Base-by-base conservation (phyloP, 2,797 vertebrate species). In the Myotis myotis region DNA sequence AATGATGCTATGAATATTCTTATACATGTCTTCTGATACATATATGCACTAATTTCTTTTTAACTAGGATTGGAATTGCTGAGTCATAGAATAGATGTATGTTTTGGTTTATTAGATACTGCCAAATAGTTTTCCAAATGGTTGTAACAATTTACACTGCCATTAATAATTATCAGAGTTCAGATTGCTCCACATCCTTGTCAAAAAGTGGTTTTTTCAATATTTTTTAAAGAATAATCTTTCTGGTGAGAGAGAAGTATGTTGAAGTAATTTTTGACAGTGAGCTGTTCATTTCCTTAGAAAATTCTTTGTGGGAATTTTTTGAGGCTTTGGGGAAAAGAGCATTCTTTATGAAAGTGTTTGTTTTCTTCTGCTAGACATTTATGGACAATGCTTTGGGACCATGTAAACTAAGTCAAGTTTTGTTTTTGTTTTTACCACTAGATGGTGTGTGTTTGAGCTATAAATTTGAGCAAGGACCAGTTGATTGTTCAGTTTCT, bases 141-240 rank as follows among this genome's bases (percentile, higher is more conserved):
- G 6, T 75, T 70, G 17, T 66, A 79, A 62, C 41, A 53, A 47
- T 86, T 80, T 89, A 49, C 66, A 47, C 13, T 66, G 44, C 64
- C 9, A 57, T 66, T 89, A 80, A 62, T 72, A 60, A 78, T 93
- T 72, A 71, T 49, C 53, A 93, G 75, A 82, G 64, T 91, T 91
- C 87, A 79, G 41, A 41, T 64, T 55, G 25, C 5, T 91, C 36
- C 30, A 83, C 7, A 78, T 47, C 30, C 53, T 94, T 78, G n/a
- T 41, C 62, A 72, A 93, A 85, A 80, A 80, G 41, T 89, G 41
- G 5, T 72, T 28, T 84, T 94, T 84, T 87, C 15, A 71, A 3
- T 85, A 75, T 57, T 71, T 89, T 87, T 87, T 2, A 8, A 41
- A 68, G 81, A 87, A 70, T 36, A 71, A 81, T 0, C 57, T 85